Evolutionary conservation across 2,888 invertebrate genomes (phyloP).

Genomic region (Drosophila incognita): DNA sequence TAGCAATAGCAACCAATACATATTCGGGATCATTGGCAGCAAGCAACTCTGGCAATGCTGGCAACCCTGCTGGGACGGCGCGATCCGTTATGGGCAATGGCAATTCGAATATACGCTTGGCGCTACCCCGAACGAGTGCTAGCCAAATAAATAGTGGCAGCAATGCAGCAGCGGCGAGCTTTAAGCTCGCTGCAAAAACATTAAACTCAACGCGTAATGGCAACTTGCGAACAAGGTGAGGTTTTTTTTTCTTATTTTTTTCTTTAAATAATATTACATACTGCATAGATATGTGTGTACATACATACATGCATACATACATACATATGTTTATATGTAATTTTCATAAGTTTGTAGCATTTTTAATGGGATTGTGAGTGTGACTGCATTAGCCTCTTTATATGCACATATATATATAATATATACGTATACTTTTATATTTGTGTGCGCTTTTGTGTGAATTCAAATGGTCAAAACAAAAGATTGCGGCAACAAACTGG

Average conservation of each 20-base stretch:
- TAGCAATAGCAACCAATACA: slow-evolving; percentile 14
- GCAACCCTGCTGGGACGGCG: slow-evolving; percentile 66
- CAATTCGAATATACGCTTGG: slow-evolving; percentile 85
- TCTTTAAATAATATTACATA: slow-evolving; percentile 1
- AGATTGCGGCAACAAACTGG: slow-evolving; percentile 69
- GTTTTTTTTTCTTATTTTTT: slow-evolving; percentile 12
- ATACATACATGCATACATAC: not conserved
- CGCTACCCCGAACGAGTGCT: slow-evolving; percentile 87
- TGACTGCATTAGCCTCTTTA: slow-evolving; percentile 28
- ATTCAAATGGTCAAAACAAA: slow-evolving; percentile 66
- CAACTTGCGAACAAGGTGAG: slow-evolving; percentile 85
- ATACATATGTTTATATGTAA: slow-evolving; percentile 8
- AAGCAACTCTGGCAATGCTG: slow-evolving; percentile 57
- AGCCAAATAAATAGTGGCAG: slow-evolving; percentile 85
- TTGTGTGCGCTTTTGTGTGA: slow-evolving; percentile 56
- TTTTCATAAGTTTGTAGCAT: slow-evolving; percentile 20
- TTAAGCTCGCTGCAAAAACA: slow-evolving; percentile 83
- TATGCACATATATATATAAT: slow-evolving; percentile 12
- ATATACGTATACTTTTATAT: slow-evolving; percentile 4
- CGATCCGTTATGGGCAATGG: slow-evolving; percentile 81
- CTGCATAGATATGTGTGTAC: slow-evolving; percentile 6
- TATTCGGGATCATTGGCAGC: slow-evolving; percentile 51
- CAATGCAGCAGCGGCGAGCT: slow-evolving; percentile 64
- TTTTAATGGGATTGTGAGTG: slow-evolving; percentile 14
- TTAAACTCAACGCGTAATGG: slow-evolving; percentile 84